A percentile compares a stretch with the other conserved stretches of the same genome.
These are phyloP conservation scores for Monodelphis domestica DNA, from an alignment of 2,797 vertebrate species.

Conservation along the genomic window DNA sequence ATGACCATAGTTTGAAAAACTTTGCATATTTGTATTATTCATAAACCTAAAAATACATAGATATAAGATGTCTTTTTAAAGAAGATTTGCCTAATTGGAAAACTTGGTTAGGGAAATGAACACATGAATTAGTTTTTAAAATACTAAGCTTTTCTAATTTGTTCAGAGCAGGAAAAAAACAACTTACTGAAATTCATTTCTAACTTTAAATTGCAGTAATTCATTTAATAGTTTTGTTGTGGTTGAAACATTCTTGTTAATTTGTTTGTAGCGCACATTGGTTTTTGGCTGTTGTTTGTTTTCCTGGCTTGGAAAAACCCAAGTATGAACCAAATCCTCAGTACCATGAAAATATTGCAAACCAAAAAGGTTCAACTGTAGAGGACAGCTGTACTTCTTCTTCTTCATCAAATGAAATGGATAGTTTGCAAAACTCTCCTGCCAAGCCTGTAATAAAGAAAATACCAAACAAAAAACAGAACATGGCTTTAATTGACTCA, in stretches of 20 bases:
- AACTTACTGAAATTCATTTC: constrained; percentile 54
- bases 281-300: constrained; percentile 99
- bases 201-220: constrained; percentile 43
- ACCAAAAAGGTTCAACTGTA: constrained; percentile 79
- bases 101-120: constrained; percentile 29
- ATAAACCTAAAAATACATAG: constrained; percentile 46
- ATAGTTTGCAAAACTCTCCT: constrained; percentile 83
- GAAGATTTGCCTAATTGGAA: constrained; percentile 32
- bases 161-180: constrained; percentile 49
- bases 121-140: constrained; percentile 45
- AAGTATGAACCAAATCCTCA: constrained; percentile 90
- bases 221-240: constrained; percentile 63
- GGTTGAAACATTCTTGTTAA: constrained; percentile 31
- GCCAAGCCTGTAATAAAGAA: constrained; percentile 84
- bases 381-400: constrained; percentile 86
- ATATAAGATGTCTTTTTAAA: constrained; percentile 23
- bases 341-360: constrained; percentile 85
- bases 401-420: constrained; percentile 85
- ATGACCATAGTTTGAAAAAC: background rate
- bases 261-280: constrained; percentile 93
- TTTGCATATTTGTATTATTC: constrained; percentile 47
- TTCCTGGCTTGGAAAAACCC: constrained; percentile 92
- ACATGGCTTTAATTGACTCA: constrained; percentile 80
- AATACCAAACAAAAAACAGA: constrained; percentile 84
- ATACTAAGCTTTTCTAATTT: constrained; percentile 36